Base-by-base conservation (phyloP, 2,888 invertebrate genomes). In the Trissonchulus latispiculum region DNA sequence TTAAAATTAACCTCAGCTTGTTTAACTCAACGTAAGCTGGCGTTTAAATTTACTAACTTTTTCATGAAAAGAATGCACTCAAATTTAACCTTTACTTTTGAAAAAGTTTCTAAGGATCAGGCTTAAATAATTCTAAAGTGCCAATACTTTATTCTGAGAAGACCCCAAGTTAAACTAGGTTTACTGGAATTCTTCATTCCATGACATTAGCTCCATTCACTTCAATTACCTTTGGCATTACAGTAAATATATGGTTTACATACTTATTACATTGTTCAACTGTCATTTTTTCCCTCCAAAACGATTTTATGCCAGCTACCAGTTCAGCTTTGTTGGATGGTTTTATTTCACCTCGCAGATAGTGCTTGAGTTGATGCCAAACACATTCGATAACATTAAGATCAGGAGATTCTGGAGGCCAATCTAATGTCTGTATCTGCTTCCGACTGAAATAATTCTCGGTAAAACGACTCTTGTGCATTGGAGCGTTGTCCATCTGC, bases 391-490 rank as follows among this genome's bases (percentile, higher is more conserved):
- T 59, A n/a, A n/a, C n/a, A 59, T 59, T 59, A 23, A 59, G 59
- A n/a, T 59, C 59, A 59, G 59, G 59, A 59, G 59, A 59, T 59
- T 59, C 59, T 59, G 59, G 59, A 59, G 59, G 59, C 59, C 59
- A 59, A 59, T 18, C 18, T 59, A 59, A 23, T 59, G 59, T 59
- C 18, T 59, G 59, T 59, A 59, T 59, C 18, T 59, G 18, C 18
- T 59, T 59, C 59, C n/a, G 18, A 23, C n/a, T 18, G 18, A 59
- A 23, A n/a, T 59, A 59, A 59, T 59, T 59, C n/a, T 59, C n/a
- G 59, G 59, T 59, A 23, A 59, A 18, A n/a, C 18, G 18, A n/a
- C 59, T 59, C 18, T 18, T 59, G n/a, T 59, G 59, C n/a, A 59
- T n/a, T n/a, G 59, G 59, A n/a, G 59, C 18, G n/a, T 59, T 59